Base-by-base conservation (phyloP, 2,797 vertebrate genomes). In the Takifugu ocellatus region DNA sequence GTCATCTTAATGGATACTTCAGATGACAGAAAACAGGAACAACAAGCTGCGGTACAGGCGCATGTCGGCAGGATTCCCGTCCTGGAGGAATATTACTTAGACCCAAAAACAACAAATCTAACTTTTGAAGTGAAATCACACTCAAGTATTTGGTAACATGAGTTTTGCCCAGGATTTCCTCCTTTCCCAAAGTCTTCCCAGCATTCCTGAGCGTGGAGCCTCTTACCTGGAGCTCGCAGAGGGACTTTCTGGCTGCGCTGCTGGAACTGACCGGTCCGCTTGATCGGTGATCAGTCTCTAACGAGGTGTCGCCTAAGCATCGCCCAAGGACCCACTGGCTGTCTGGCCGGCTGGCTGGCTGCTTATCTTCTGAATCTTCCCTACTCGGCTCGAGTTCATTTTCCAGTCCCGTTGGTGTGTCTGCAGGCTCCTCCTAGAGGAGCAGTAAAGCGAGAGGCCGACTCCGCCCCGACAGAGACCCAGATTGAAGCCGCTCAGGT, bases 361-460 rank as follows among this genome's bases (percentile, higher is more conserved):
- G 27, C 16, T 16, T 17, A 4, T 45, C 43, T 17, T 16, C 16
- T 45, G 43, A 45, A 7, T n/a, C 36, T 44, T 16, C 42, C 15
- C 5, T 17, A 3, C 21, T 17, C 45, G 45, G 51, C 51, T 63
- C 33, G 42, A 7, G 59, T 31, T 44, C 66, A 64, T 54, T 65
- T 61, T 56, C 66, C 75, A 74, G 77, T 63, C 68, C 76, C 70
- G 81, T 70, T 76, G 68, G 75, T 68, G 63, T 33, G 68, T 70
- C 68, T 81, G 54, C 56, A 83, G 66, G 82, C 90, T 90, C 90
- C 91, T 87, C 91, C 90, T 87, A 65, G 58, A 66, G 57, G 59
- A 56, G 59, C 6, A 11, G 45, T 10, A 11, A 24, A 21, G 16
- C 53, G 71, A 66, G 48, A 69, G 72, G 53, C 79, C 82, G 67